A percentile compares a stretch with the other conserved stretches of the same genome.
Evolutionary conservation across 2,888 invertebrate species (phyloP).

Genomic region (Ectemnius lituratus): DNA sequence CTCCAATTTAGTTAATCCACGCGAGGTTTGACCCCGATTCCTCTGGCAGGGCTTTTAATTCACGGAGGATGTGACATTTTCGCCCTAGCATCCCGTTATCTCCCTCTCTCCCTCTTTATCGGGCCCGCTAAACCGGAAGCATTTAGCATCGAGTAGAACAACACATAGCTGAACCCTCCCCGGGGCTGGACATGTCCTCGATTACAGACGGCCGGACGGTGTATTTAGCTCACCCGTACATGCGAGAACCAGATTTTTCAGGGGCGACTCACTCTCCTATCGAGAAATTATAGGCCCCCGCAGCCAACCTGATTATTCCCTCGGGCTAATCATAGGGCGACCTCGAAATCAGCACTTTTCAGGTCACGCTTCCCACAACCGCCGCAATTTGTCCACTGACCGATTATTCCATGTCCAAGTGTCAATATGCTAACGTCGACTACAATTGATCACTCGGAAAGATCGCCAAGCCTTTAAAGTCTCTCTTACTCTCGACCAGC

Average conservation of each 20-base stretch:
- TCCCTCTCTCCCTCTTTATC: slow-evolving; percentile 42
- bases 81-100: slow-evolving; percentile 42
- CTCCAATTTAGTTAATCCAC: slow-evolving; percentile 52
- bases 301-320: not conserved
- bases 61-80: slow-evolving; percentile 65
- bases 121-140: slow-evolving; percentile 56
- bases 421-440: not conserved
- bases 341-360: slow-evolving; percentile 7
- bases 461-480: not conserved
- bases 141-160: slow-evolving; percentile 53
- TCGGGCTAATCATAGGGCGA: not conserved
- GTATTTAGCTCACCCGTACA: slow-evolving; percentile 20
- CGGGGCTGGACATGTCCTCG: no score
- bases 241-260: slow-evolving; percentile 30
- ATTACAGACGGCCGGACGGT: no score
- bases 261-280: not conserved
- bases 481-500: slow-evolving; percentile 28
- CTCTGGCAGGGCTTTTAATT: slow-evolving; percentile 57
- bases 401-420: no score
- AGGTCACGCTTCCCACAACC: not conserved
- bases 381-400: not conserved
- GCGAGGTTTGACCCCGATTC: slow-evolving; percentile 62
- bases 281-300: not conserved
- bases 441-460: not conserved
- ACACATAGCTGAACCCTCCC: slow-evolving; percentile 24